phyloP scores from a whole-genome alignment of 2,888 invertebrate species.

The Xanthorhoe designata region DNA sequence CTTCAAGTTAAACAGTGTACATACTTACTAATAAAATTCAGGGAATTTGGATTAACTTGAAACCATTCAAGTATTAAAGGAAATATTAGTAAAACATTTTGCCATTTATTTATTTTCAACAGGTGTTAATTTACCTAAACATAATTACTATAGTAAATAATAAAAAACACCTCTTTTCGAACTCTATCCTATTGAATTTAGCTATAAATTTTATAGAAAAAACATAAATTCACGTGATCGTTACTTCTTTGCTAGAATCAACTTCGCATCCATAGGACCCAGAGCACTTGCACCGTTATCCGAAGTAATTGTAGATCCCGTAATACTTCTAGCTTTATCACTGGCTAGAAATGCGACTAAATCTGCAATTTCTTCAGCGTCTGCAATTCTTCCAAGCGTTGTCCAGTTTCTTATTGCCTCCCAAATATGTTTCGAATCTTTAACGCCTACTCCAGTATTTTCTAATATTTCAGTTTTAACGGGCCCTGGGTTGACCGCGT shows the following conservation, averaged over 20 bases:
- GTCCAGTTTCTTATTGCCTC: slow-evolving; percentile 91
- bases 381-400: slow-evolving; percentile 88
- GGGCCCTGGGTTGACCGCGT: slow-evolving; percentile 95
- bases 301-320: slow-evolving; percentile 84
- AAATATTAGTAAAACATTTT: too few relatives aligned
- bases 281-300: slow-evolving; percentile 46
- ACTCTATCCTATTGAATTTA: too few relatives aligned
- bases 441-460: slow-evolving; percentile 57
- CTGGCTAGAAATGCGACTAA: slow-evolving; percentile 93
- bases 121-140: too few relatives aligned
- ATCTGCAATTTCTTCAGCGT: slow-evolving; percentile 82
- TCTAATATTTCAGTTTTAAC: slow-evolving; percentile 72
- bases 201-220: too few relatives aligned
- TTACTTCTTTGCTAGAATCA: background rate
- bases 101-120: too few relatives aligned
- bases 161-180: too few relatives aligned
- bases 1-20: background rate
- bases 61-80: too few relatives aligned
- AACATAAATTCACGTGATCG: background rate
- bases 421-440: slow-evolving; percentile 59
- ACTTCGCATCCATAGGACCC: slow-evolving; percentile 5
- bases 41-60: too few relatives aligned
- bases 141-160: too few relatives aligned
- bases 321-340: slow-evolving; percentile 88
- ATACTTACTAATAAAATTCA: too few relatives aligned